Evolutionary conservation across 2,888 invertebrate species (phyloP), one percentile per base, ranked within the genome.

Genomic region (Cremastinae sp.): DNA sequence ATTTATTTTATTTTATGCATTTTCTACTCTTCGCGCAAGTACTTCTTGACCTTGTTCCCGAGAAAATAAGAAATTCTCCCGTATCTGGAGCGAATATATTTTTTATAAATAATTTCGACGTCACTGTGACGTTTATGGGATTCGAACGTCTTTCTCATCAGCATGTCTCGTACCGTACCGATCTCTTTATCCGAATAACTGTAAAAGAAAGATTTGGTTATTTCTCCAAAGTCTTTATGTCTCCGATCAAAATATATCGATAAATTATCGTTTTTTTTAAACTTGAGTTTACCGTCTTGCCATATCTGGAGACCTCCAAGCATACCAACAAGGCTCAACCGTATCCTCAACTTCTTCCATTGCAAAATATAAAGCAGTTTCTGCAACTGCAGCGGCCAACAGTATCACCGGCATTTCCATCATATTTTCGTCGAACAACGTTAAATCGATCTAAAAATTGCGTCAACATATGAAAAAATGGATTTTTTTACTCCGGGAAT

Each of bases 391-490:
- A 0, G 76, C 49, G 2, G 81, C 82, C n/a, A 87, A 49, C 10
- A 84, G 49, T 3, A 66, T 61, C 7, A 75, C 56, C 8, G 85
- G 69, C 0, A 18, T 47, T 4, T 59, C 39, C 8, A 80, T 79
- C 28, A 85, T 75, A 0, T 61, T 20, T 9, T 84, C 82, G 55
- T 83, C 79, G 1, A 87, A 51, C 45, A 87, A 62, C 1, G 86
- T 81, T 10, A 85, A 1, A 72, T 87, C 87, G 28, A 87, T 82
- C 87, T 87, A 51, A 2, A 75, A 77, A 75, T 35, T 49, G 3
- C 2, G 20, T 28, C 12, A 41, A 35, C 22, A 18, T 22, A 55
- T 5, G 28, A 61, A 18, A 41, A 35, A 3, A n/a, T 10, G 39
- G 2, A 16, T 35, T 18, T 8, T 20, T 37, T 20, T n/a, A 0